Percentiles rank a stretch among this genome's conserved stretches.
Evolutionary conservation across 53 echinoderm and acorn worm genomes (phyloP).

Genomic region (Crossaster papposus): DNA sequence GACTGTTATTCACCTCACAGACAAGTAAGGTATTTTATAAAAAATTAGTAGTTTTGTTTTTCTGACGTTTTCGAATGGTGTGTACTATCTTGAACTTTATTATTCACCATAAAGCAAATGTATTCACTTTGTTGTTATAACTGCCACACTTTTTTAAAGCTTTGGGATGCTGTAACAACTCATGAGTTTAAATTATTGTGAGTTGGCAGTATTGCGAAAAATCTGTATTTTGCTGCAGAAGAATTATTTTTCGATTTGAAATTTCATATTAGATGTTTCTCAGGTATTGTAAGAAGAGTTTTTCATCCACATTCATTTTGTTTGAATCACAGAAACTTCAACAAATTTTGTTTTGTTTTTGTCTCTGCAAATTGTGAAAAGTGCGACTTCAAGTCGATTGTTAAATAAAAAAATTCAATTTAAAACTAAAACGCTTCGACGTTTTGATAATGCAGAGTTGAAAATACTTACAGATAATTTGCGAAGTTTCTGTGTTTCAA

Average conservation of each 20-base stretch:
- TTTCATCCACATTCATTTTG: slow-evolving; percentile 27
- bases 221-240: neutral
- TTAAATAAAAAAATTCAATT: neutral
- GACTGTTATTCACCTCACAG: too few relatives aligned
- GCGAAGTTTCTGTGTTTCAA: slow-evolving; percentile 2
- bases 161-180: neutral
- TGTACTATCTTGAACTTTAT: too few relatives aligned
- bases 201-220: neutral
- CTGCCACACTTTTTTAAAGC: neutral
- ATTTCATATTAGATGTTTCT: slow-evolving; percentile 40
- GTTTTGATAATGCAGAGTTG: neutral
- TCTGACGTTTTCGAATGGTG: too few relatives aligned
- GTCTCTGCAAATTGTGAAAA: neutral
- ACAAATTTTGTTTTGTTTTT: neutral
- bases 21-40: too few relatives aligned
- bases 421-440: neutral
- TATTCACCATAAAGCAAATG: neutral
- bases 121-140: slow-evolving; percentile 34
- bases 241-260: neutral
- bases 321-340: slow-evolving; percentile 24
- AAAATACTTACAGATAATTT: neutral
- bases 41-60: too few relatives aligned
- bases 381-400: neutral
- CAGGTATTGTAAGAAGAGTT: slow-evolving; percentile 50
- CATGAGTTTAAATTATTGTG: neutral